Conservation (phyloP, 2,797 vertebrate genomes). For the Phrynocephalus guinanensis region DNA sequence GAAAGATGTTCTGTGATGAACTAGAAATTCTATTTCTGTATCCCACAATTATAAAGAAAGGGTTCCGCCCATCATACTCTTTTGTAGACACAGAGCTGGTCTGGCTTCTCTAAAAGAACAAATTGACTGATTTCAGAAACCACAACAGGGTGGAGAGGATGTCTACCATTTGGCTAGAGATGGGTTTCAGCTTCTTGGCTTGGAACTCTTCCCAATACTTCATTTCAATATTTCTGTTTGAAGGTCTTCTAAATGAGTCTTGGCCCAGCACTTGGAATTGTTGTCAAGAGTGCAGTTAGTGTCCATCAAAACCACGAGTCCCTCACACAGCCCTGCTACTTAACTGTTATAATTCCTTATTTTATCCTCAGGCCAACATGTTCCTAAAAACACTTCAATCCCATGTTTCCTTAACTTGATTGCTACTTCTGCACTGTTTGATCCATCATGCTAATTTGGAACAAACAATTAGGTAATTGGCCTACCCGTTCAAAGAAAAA, state of each 20-base stretch:
- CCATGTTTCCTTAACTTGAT: background rate
- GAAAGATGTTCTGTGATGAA: constrained; percentile 1
- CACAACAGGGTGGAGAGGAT: constrained; percentile 6
- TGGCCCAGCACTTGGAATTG: constrained; percentile 2
- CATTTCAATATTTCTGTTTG: constrained; percentile 10
- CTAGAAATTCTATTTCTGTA: constrained; percentile 8
- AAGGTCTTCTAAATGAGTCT: background rate
- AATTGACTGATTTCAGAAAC: constrained; percentile 39
- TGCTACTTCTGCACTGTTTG: background rate
- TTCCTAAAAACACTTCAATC: background rate
- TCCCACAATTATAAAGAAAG: constrained; percentile 37
- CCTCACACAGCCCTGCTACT: background rate
- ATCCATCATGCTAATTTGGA: constrained; percentile 2
- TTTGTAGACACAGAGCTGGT: constrained; percentile 7
- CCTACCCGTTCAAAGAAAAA: constrained; percentile 3
- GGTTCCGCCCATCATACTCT: constrained; percentile 3
- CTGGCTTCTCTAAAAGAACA: constrained; percentile 24
- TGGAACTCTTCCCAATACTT: constrained; percentile 6
- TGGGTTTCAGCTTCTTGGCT: constrained; percentile 15
- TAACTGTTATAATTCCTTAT: background rate
- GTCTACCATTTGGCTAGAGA: background rate
- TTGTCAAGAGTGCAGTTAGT: background rate
- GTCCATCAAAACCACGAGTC: background rate
- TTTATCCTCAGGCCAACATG: background rate
- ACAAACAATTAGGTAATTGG: background rate